These are phyloP conservation scores for Cosmorhoe ocellata DNA, from an alignment of 2,888 invertebrate genomes.

Conservation along the genomic window DNA sequence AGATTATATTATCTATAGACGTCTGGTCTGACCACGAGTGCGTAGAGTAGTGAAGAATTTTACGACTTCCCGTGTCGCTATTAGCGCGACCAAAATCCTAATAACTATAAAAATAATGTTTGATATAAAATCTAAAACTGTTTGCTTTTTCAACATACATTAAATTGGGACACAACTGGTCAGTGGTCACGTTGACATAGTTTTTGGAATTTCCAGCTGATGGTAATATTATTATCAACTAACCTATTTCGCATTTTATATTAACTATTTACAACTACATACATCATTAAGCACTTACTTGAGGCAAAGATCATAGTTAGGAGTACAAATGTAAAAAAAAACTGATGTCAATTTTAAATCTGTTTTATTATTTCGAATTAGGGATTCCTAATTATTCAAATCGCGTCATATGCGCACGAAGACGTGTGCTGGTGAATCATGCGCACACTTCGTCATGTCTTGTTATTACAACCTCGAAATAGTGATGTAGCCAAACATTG, in stretches of 20 bases:
- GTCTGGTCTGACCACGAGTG: slow-evolving; percentile 13
- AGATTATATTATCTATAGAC: not conserved
- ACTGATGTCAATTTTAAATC: not conserved
- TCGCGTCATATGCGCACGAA: slow-evolving; percentile 51
- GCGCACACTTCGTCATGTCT: slow-evolving; percentile 66
- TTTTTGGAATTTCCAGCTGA: slow-evolving; percentile 1
- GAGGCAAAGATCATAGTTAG: too few species aligned
- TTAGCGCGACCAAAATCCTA: slow-evolving; percentile 53
- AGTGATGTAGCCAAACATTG: slow-evolving; percentile 44
- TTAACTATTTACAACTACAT: too few species aligned
- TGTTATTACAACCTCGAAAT: slow-evolving; percentile 69
- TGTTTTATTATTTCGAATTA: not conserved
- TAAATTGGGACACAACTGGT: slow-evolving; percentile 23
- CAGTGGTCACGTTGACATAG: slow-evolving; percentile 11
- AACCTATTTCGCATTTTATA: not conserved
- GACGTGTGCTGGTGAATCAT: slow-evolving; percentile 66
- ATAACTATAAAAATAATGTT: slow-evolving; percentile 64
- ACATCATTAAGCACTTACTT: too few species aligned
- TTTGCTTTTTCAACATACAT: slow-evolving; percentile 26
- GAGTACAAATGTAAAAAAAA: too few species aligned
- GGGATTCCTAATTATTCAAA: slow-evolving; percentile 27
- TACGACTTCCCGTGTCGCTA: slow-evolving; percentile 73
- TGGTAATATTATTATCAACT: not conserved
- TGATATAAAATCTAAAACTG: slow-evolving; percentile 63
- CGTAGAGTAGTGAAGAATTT: slow-evolving; percentile 46